phyloP scores from a whole-genome alignment of 2,888 invertebrate species.

The Fragum fragum region DNA sequence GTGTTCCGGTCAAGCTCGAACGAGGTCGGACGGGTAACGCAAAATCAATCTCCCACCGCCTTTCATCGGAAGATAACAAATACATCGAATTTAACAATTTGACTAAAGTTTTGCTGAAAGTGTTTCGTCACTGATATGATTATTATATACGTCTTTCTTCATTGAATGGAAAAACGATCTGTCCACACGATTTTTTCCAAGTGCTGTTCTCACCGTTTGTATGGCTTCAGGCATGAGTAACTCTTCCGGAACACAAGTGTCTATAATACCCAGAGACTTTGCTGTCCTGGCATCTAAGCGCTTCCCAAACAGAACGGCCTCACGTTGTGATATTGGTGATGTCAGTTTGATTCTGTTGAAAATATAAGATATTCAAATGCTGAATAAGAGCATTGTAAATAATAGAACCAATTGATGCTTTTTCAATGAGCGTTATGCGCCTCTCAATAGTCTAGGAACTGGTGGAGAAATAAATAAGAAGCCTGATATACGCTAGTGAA shows the following conservation, averaged over 20 bases:
- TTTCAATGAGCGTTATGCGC: too few relatives aligned
- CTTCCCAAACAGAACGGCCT: conserved; percentile 61
- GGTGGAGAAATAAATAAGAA: too few relatives aligned
- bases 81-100: too few relatives aligned
- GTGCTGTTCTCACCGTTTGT: conserved; percentile 44
- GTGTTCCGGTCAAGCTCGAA: too few relatives aligned
- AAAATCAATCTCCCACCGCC: too few relatives aligned
- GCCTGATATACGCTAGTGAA: too few relatives aligned
- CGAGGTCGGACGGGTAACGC: too few relatives aligned
- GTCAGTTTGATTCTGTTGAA: conserved; percentile 63
- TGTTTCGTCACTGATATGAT: background rate
- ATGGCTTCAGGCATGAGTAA: conserved; percentile 36
- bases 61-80: too few relatives aligned
- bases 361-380: too few relatives aligned
- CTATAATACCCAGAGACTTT: conserved; percentile 49
- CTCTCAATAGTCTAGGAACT: too few relatives aligned
- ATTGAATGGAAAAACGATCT: conserved; percentile 48
- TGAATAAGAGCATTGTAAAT: too few relatives aligned
- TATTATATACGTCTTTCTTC: conserved; percentile 67
- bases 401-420: too few relatives aligned
- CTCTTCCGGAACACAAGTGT: conserved; percentile 37
- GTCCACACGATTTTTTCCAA: conserved; percentile 63
- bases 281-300: conserved; percentile 61
- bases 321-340: conserved; percentile 45
- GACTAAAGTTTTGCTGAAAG: conserved; percentile 9